Evolutionary conservation across 92 coral and sea anemone genomes (phyloP).

Genomic region (Phenganax subtilis): DNA sequence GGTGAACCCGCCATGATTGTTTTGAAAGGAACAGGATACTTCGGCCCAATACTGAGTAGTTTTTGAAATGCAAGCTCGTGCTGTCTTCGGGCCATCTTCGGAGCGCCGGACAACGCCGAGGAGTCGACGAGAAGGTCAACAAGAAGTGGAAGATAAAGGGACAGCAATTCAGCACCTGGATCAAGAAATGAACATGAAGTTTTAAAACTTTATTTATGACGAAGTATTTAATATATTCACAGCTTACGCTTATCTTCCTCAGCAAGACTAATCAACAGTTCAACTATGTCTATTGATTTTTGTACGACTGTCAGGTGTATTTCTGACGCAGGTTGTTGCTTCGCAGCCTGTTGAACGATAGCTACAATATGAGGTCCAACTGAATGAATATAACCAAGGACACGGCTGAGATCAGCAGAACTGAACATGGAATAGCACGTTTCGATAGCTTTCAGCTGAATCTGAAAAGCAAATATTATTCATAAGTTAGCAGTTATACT

Average conservation of each 20-base stretch:
- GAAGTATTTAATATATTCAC: too few species aligned
- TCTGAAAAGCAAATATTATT: conserved; percentile 18
- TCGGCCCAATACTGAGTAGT: conserved; percentile 96
- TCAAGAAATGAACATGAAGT: conserved; percentile 18
- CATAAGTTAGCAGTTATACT: neutral
- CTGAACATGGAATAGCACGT: conserved; percentile 79
- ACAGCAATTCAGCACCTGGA: conserved; percentile 80
- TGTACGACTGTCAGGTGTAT: conserved; percentile 62
- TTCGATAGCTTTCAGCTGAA: conserved; percentile 84
- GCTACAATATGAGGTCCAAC: conserved; percentile 85
- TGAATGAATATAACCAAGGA: conserved; percentile 76
- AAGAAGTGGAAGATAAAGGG: conserved; percentile 82
- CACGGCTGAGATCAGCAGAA: conserved; percentile 66
- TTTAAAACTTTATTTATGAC: too few species aligned
- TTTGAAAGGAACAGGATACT: conserved; percentile 89
- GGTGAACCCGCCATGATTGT: conserved; percentile 85
- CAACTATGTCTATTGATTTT: conserved; percentile 79
- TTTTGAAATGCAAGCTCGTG: conserved; percentile 86
- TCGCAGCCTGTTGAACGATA: conserved; percentile 72
- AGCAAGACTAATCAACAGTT: conserved; percentile 68
- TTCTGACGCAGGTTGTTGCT: conserved; percentile 70
- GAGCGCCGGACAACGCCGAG: conserved; percentile 44
- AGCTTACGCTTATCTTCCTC: conserved; percentile 77
- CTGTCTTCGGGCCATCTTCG: conserved; percentile 63
- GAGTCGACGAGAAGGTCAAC: conserved; percentile 66